Evolutionary conservation across 1,140 invertebrate genomes (phyloP), one percentile per base, ranked within the genome.

Genomic region (Neocloeon triangulifer): DNA sequence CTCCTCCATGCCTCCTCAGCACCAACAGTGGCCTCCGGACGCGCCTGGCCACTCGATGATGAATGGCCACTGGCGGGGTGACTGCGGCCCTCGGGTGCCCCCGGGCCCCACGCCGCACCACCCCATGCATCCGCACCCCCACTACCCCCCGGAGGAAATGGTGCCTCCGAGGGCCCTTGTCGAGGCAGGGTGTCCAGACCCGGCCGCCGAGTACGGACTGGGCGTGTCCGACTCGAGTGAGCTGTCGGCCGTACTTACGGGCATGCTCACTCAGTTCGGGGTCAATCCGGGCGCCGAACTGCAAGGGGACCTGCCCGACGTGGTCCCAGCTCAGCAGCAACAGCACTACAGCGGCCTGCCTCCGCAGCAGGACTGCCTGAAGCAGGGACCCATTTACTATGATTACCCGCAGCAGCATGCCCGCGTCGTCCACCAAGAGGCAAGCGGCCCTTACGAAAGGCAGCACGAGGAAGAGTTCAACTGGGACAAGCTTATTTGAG

Each of bases 201-300:
- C 16, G 5, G 26, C 13, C 16, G 26, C 26, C 16, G 26, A 12
- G 13, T 14, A 27, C n/a, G 30, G 18, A 9, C 25, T 39, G 19
- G 34, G 32, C 9, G 19, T 39, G 13, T 34, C 13, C 25, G 37
- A 39, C 26, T 20, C 37, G 12, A 31, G 14, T 9, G 37, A 39
- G 29, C 25, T 39, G 19, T 39, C 37, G 5, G 34, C 37, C 13
- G 37, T 36, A 10, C 34, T 39, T 18, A 36, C 12, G 16, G 34
- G 34, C 15, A 23, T 39, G 10, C 25, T 39, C 2, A 36, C 37
- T 7, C 34, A 39, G 18, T 39, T 32, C n/a, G 37, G 34, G n/a
- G n/a, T n/a, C n/a, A n/a, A n/a, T n/a, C n/a, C n/a, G n/a, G n/a
- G n/a, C n/a, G n/a, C n/a, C n/a, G n/a, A n/a, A n/a, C n/a, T n/a